Conservation (phyloP, 2,113 vertebrate genomes). For the Orthochromis indermauri region DNA sequence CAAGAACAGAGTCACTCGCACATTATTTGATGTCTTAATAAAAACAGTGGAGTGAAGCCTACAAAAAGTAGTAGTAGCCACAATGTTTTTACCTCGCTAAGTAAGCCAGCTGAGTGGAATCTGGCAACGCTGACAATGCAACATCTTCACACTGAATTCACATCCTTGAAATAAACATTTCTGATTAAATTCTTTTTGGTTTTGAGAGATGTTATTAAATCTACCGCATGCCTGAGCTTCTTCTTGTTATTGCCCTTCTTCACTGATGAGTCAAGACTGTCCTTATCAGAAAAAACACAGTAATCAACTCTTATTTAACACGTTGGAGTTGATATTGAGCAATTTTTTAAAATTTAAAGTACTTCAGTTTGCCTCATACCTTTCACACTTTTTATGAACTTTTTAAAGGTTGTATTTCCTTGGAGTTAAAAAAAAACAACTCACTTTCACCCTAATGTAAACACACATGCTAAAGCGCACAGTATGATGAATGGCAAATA, state of each 20-base stretch:
- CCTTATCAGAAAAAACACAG: not conserved
- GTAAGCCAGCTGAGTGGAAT: not conserved
- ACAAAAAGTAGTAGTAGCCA: not conserved
- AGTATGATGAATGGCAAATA: not conserved
- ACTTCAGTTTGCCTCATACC: not conserved
- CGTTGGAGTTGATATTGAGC: not conserved
- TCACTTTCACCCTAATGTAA: not conserved
- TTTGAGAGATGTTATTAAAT: not conserved
- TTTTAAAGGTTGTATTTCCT: not conserved
- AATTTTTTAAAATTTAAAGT: fast-evolving
- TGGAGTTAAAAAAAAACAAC: not conserved
- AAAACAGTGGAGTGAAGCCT: not conserved
- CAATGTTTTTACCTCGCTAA: not conserved
- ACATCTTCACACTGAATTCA: not conserved
- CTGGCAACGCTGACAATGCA: not conserved
- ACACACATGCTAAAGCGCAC: not conserved
- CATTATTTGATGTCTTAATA: not conserved
- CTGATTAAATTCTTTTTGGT: not conserved
- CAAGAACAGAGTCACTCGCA: not conserved
- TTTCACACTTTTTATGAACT: not conserved
- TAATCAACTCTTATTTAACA: not conserved
- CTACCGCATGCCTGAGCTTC: not conserved
- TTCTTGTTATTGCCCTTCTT: not conserved
- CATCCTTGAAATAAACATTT: not conserved
- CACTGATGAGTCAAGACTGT: not conserved